These are phyloP conservation scores for Prunella strophiata DNA, from an alignment of 2,797 vertebrate species.

Conservation along the genomic window DNA sequence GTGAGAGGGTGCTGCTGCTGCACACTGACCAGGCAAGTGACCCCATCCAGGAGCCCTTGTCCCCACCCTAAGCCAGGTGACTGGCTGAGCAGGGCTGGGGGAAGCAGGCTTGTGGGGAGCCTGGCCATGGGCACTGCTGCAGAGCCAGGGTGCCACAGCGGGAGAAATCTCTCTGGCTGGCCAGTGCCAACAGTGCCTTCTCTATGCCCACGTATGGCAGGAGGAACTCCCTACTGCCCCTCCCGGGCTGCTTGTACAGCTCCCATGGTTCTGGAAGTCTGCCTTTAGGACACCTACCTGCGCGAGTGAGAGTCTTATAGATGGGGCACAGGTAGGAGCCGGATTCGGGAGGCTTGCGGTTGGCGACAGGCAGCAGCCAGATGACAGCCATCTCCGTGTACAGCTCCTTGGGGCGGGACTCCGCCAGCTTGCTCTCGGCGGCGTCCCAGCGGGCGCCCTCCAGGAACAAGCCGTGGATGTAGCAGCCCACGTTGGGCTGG, in stretches of 20 bases:
- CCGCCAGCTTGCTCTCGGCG: constrained; percentile 50
- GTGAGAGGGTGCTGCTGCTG: not conserved
- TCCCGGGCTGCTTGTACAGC: not conserved
- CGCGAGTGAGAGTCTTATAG: constrained; percentile 90
- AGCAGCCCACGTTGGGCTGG: constrained; percentile 83
- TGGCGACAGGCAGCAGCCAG: constrained; percentile 84
- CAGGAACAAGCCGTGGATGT: constrained; percentile 88
- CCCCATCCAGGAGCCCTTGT: not conserved
- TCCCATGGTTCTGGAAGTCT: not conserved
- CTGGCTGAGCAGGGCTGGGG: not conserved
- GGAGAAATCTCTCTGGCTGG: not conserved
- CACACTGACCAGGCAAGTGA: fast-evolving
- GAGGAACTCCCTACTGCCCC: not conserved
- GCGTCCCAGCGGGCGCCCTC: constrained; percentile 90
- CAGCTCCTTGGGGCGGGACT: constrained; percentile 88
- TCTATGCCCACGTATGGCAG: fast-evolving
- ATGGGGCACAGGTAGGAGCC: constrained; percentile 88
- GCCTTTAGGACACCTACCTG: constrained; percentile 76
- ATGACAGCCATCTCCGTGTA: constrained; percentile 89
- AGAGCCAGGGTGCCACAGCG: not conserved
- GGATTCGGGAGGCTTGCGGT: constrained; percentile 73
- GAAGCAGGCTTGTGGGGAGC: not conserved
- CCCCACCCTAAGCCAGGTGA: not conserved
- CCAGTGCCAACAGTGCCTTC: too few species aligned
- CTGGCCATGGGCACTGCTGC: not conserved